A percentile compares a stretch with the other conserved stretches of the same genome.
Conservation (phyloP, 2,113 vertebrate species). For the Cyrtonyx montezumae region DNA sequence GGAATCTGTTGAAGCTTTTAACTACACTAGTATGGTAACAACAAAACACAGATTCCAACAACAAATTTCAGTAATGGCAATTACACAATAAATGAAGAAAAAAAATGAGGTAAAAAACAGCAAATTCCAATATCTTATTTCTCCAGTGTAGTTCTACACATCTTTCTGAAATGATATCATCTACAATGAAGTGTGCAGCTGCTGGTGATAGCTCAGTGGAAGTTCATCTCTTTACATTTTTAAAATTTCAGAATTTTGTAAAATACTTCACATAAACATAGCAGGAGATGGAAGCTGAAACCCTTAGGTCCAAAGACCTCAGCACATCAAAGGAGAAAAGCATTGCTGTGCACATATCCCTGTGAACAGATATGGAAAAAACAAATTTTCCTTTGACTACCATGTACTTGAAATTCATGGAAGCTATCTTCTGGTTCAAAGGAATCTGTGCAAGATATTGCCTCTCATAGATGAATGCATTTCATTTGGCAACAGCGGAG, state of each 20-base stretch:
- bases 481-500: background rate
- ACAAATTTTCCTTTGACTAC: background rate
- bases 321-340: background rate
- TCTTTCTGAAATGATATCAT: background rate
- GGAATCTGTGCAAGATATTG: background rate
- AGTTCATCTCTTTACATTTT: background rate
- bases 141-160: background rate
- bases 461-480: background rate
- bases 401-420: background rate
- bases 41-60: background rate
- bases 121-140: background rate
- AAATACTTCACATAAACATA: background rate
- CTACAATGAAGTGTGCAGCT: background rate
- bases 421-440: background rate
- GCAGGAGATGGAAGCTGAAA: background rate
- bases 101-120: background rate
- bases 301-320: background rate
- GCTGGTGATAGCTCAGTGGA: background rate
- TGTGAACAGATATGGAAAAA: fast-evolving
- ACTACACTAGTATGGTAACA: background rate
- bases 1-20: background rate
- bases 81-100: background rate
- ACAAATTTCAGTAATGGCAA: background rate
- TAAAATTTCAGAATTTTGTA: background rate
- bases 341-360: background rate